Evolutionary conservation across 2,888 invertebrate genomes (phyloP).

Genomic region (Polydrusus tereticollis): DNA sequence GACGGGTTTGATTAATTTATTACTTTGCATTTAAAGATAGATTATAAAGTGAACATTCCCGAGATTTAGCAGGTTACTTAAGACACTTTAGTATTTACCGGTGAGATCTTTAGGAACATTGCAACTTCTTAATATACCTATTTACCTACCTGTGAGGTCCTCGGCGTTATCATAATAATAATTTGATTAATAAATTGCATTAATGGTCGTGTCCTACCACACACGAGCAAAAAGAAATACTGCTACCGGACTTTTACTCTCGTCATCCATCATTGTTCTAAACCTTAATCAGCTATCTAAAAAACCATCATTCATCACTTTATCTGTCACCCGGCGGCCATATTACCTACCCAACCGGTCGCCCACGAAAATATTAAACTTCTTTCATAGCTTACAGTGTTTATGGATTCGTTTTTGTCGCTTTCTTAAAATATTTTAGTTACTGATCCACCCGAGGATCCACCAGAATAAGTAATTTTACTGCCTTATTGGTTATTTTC

Average conservation of each 20-base stretch:
- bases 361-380: not conserved
- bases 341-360: conserved; percentile 6
- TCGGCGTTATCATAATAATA: not conserved
- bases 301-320: conserved; percentile 4
- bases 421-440: not conserved
- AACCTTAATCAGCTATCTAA: not conserved
- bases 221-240: not conserved
- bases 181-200: not conserved
- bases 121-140: no score
- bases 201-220: conserved; percentile 5
- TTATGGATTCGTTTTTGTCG: not conserved
- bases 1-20: no score
- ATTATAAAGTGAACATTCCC: no score
- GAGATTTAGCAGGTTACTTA: no score
- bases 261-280: conserved; percentile 1
- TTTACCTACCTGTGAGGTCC: conserved; percentile 9
- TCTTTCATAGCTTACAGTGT: not conserved
- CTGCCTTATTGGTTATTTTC: no score
- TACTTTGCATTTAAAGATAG: no score
- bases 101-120: no score
- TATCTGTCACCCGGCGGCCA: conserved; percentile 6
- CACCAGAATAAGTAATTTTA: no score
- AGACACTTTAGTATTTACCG: no score
- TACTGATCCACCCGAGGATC: no score
- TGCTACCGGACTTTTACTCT: conserved; percentile 2